Percentiles rank a stretch among this genome's conserved stretches.
Evolutionary conservation across 1,140 invertebrate species (phyloP).

Genomic region (Halesus radiatus): DNA sequence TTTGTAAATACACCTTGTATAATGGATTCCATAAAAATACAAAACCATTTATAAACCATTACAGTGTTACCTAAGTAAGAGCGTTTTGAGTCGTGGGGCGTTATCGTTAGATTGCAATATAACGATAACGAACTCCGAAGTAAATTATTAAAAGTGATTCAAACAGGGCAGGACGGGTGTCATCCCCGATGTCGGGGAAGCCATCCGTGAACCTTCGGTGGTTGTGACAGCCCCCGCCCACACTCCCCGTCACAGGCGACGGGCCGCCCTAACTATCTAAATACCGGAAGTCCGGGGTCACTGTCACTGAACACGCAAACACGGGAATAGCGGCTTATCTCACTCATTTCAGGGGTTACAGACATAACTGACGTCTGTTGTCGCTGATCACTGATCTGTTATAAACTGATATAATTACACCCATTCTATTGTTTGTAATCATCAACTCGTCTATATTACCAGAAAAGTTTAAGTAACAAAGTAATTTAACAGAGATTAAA

Average conservation of each 20-base stretch:
- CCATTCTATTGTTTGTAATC: neutral
- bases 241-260: conserved; percentile 41
- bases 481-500: too few species aligned
- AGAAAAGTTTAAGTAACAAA: too few species aligned
- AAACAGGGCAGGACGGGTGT: too few species aligned
- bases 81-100: too few species aligned
- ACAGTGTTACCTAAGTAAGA: too few species aligned
- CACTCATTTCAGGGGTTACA: neutral
- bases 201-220: neutral
- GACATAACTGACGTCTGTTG: neutral
- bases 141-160: too few species aligned
- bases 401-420: neutral
- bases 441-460: too few species aligned
- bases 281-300: conserved; percentile 45
- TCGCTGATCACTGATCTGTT: neutral
- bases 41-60: too few species aligned
- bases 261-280: conserved; percentile 38
- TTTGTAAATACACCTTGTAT: too few species aligned
- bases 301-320: neutral
- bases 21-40: too few species aligned
- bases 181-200: neutral
- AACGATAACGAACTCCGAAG: too few species aligned
- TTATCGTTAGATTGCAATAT: too few species aligned
- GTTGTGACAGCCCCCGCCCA: neutral
- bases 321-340: neutral